phyloP scores from a whole-genome alignment of 2,888 invertebrate genomes.

The Cephalotes varians region DNA sequence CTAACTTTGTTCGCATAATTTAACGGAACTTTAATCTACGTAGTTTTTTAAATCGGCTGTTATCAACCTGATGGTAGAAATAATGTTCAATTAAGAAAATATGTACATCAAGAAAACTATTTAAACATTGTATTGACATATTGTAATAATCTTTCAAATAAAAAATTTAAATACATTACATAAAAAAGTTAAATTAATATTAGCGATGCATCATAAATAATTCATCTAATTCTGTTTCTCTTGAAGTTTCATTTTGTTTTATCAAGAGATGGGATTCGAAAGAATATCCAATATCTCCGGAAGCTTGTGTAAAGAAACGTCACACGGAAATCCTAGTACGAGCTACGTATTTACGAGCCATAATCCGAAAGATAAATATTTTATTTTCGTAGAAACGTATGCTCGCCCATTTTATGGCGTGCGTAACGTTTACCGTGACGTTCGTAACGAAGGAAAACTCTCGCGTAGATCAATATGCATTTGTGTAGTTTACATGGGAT shows the following conservation, averaged over 20 bases:
- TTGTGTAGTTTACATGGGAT: conserved; percentile 21
- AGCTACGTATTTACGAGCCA: not conserved
- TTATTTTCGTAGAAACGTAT: conserved; percentile 21
- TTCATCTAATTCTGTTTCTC: not conserved
- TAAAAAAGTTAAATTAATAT: not conserved
- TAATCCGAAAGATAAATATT: conserved; percentile 42
- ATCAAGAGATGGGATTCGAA: not conserved
- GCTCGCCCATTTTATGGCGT: conserved; percentile 19
- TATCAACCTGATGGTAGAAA: not conserved
- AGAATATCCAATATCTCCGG: conserved; percentile 31
- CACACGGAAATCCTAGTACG: not conserved
- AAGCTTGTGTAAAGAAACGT: conserved; percentile 12
- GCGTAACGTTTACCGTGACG: not conserved
- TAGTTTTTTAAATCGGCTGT: not conserved
- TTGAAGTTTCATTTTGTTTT: not conserved
- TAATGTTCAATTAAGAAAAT: not conserved
- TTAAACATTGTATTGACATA: not conserved
- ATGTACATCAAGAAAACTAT: not conserved
- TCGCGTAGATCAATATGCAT: conserved; percentile 25
- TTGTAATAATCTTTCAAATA: not conserved
- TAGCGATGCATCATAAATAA: not conserved
- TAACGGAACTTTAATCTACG: conserved; percentile 8
- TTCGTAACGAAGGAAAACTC: conserved; percentile 35
- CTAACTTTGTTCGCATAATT: not conserved
- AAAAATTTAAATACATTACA: no score